phyloP scores from a whole-genome alignment of 2,888 invertebrate genomes.

The Cartodere bifasciata region DNA sequence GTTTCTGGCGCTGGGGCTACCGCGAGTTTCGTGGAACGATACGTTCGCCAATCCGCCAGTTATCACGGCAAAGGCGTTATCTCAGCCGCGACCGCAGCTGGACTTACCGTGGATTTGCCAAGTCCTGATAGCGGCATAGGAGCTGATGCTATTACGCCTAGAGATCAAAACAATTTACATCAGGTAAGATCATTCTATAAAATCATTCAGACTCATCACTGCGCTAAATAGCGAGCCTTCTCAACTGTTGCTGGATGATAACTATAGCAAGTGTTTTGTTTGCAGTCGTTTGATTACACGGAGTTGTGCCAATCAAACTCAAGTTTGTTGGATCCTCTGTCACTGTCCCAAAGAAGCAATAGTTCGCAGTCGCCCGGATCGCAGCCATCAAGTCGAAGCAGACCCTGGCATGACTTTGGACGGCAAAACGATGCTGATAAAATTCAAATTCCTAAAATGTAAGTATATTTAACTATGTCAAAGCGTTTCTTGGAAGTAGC shows the following conservation, averaged over 20 bases:
- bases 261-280: too few species aligned
- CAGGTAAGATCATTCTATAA: constrained; percentile 51
- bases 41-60: constrained; percentile 47
- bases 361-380: constrained; percentile 32
- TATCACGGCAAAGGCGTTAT: constrained; percentile 64
- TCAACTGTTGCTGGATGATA: too few species aligned
- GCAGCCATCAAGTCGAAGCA: constrained; percentile 53
- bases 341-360: constrained; percentile 30
- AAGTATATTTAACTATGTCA: constrained; percentile 45
- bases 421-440: constrained; percentile 89
- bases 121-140: constrained; percentile 95
- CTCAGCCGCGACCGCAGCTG: constrained; percentile 61
- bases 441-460: constrained; percentile 97
- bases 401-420: constrained; percentile 91
- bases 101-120: constrained; percentile 85
- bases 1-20: constrained; percentile 45
- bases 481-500: constrained; percentile 21
- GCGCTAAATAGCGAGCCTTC: constrained; percentile 9
- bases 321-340: constrained; percentile 30
- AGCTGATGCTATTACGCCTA: constrained; percentile 82
- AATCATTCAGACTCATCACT: constrained; percentile 8
- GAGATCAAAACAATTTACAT: constrained; percentile 79
- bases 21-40: constrained; percentile 54
- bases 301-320: constrained; percentile 62
- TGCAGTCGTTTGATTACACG: constrained; percentile 85